Evolutionary conservation across 1,140 invertebrate species (phyloP).

Genomic region (Apis laboriosa): DNA sequence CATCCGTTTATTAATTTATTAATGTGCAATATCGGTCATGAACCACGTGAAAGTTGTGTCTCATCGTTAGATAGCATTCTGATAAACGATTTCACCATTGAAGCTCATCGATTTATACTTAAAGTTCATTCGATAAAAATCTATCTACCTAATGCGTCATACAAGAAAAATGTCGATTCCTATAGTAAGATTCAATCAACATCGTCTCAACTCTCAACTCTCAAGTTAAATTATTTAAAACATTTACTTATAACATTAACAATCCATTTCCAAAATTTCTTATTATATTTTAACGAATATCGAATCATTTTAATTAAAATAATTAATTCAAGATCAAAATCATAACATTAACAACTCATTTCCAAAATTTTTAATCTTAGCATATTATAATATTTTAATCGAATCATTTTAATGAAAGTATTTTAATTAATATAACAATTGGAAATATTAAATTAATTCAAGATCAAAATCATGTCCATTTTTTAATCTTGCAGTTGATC

Average conservation of each 20-base stretch:
- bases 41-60: slow-evolving; percentile 1
- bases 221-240: neutral
- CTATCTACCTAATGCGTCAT: neutral
- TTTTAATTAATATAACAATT: too few relatives aligned
- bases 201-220: neutral
- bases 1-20: neutral
- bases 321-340: too few relatives aligned
- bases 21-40: neutral
- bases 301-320: too few relatives aligned
- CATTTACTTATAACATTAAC: neutral
- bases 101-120: neutral
- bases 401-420: too few relatives aligned
- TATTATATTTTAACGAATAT: too few relatives aligned
- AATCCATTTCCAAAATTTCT: too few relatives aligned
- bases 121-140: neutral
- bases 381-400: too few relatives aligned
- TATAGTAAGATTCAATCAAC: neutral
- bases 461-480: neutral
- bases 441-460: too few relatives aligned
- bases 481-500: slow-evolving; percentile 71
- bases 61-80: neutral
- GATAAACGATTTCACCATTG: neutral
- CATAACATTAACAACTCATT: too few relatives aligned
- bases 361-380: too few relatives aligned
- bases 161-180: neutral